Evolutionary conservation across 2,888 invertebrate genomes (phyloP).

Genomic region (Dryocosmus kuriphilus): DNA sequence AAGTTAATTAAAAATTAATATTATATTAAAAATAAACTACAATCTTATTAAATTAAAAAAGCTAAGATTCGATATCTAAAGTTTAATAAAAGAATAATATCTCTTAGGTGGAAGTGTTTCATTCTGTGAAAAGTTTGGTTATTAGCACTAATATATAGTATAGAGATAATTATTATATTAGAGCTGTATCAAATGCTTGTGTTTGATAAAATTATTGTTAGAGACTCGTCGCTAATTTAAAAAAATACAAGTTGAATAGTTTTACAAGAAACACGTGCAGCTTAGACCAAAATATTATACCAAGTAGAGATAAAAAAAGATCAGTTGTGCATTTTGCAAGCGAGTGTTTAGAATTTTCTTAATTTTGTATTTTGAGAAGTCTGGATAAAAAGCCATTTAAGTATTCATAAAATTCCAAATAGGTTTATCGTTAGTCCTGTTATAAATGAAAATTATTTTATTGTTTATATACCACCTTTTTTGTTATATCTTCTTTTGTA

Average conservation of each 20-base stretch:
- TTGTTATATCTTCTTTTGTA: slow-evolving; percentile 15
- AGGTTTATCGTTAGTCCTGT: slow-evolving; percentile 9
- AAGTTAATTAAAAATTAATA: slow-evolving; percentile 12
- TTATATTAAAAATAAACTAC: neutral
- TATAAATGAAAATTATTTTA: slow-evolving; percentile 21
- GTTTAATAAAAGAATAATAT: neutral
- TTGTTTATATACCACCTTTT: slow-evolving; percentile 26
- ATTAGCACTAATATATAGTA: neutral
- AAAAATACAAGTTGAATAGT: slow-evolving; percentile 3
- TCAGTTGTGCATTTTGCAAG: slow-evolving; percentile 11
- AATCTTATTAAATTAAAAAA: neutral
- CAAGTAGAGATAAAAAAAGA: slow-evolving; percentile 6
- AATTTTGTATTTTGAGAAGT: neutral
- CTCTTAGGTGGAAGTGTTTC: neutral
- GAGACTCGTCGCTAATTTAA: slow-evolving; percentile 4
- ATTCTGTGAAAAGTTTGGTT: neutral
- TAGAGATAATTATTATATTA: slow-evolving; percentile 13
- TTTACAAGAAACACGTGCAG: slow-evolving; percentile 20
- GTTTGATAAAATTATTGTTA: slow-evolving; percentile 14
- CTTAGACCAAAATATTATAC: slow-evolving; percentile 35
- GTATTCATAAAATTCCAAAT: slow-evolving; percentile 3
- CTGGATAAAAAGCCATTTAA: neutral
- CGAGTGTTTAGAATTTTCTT: slow-evolving; percentile 3
- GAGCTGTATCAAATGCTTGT: slow-evolving; percentile 1
- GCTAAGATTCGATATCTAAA: neutral